phyloP scores from a whole-genome alignment of 2,113 vertebrate species.

The Nannobrachium achirus region DNA sequence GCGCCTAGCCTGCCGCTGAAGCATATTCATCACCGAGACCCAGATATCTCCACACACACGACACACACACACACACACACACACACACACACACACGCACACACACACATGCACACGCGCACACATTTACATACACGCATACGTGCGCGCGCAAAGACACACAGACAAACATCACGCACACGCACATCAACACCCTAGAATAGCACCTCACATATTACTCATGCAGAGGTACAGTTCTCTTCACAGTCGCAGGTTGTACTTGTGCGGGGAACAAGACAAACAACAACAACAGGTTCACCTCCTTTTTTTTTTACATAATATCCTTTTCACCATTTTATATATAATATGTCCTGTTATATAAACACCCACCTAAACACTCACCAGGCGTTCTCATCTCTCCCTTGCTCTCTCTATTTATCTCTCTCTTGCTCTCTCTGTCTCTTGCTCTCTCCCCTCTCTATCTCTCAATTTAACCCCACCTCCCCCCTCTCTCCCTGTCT shows the following conservation, averaged over 20 bases:
- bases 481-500: too few relatives aligned
- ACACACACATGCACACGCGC: not conserved
- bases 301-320: too few relatives aligned
- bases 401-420: too few relatives aligned
- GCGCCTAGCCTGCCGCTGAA: slow-evolving; percentile 67
- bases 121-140: not conserved
- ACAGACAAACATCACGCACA: not conserved
- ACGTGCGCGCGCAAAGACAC: not conserved
- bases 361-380: too few relatives aligned
- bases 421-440: not conserved
- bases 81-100: slow-evolving; percentile 3
- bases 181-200: slow-evolving; percentile 47
- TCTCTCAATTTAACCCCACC: not conserved
- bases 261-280: slow-evolving; percentile 56
- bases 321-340: too few relatives aligned
- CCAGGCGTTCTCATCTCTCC: too few relatives aligned
- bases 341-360: too few relatives aligned
- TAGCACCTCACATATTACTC: slow-evolving; percentile 58
- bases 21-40: slow-evolving; percentile 76
- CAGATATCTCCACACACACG: slow-evolving; percentile 52
- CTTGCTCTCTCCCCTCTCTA: not conserved
- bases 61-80: not conserved
- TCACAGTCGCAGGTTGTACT: slow-evolving; percentile 61
- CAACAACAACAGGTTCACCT: slow-evolving; percentile 10
- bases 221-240: slow-evolving; percentile 47